A percentile compares a stretch with the other conserved stretches of the same genome.
These are phyloP conservation scores for Drosophila mojavensis DNA, from an alignment of 1,140 invertebrate species.

Conservation along the genomic window DNA sequence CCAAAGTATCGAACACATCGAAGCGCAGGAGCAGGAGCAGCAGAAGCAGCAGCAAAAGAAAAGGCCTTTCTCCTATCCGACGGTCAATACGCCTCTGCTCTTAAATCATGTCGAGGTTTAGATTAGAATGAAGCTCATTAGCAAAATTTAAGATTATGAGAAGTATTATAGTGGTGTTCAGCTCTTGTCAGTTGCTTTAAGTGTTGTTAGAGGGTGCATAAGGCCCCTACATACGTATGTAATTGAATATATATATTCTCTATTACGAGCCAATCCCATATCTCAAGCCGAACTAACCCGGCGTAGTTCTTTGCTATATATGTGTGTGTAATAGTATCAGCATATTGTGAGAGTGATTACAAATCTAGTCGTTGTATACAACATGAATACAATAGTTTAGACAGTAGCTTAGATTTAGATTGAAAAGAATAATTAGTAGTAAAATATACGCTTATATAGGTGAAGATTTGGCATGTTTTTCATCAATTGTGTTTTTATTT, in stretches of 20 bases:
- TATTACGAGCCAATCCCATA: no score
- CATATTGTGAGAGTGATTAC: conserved; percentile 80
- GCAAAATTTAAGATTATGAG: conserved; percentile 52
- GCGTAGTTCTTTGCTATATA: conserved; percentile 2
- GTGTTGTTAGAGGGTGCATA: conserved; percentile 36
- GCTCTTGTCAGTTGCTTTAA: conserved; percentile 58
- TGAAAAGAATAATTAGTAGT: background rate
- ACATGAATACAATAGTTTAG: conserved; percentile 39
- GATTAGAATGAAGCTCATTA: conserved; percentile 36
- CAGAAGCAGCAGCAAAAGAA: conserved; percentile 47
- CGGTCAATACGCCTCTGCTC: conserved; percentile 76
- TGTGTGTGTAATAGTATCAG: conserved; percentile 54
- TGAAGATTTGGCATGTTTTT: background rate
- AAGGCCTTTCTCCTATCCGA: conserved; percentile 76
- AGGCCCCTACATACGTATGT: background rate
- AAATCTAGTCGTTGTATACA: conserved; percentile 75
- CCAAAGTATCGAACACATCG: conserved; percentile 84
- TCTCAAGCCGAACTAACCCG: no score
- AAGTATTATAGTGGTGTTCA: conserved; percentile 50
- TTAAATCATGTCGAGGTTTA: conserved; percentile 78
- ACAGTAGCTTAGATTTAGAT: conserved; percentile 13
- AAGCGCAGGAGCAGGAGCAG: conserved; percentile 38
- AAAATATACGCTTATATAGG: background rate
- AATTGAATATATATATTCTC: background rate
- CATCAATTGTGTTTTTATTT: conserved; percentile 34